These are phyloP conservation scores for Ariopsis seemanni DNA, from an alignment of 2,113 vertebrate genomes.

Conservation along the genomic window DNA sequence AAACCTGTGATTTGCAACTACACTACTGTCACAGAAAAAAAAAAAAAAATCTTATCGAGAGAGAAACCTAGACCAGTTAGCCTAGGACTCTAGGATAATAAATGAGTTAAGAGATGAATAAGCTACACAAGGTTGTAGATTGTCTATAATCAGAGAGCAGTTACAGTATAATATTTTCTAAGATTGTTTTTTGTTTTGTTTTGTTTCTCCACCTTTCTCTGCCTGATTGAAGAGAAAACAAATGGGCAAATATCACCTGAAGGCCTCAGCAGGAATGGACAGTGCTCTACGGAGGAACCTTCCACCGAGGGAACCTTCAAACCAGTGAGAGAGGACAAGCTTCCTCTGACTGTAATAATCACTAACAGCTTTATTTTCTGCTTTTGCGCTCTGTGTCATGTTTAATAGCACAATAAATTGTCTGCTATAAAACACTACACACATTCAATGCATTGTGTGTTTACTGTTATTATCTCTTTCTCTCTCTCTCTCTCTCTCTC, in stretches of 20 bases:
- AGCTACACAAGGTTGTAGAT: neutral
- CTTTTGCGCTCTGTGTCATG: neutral
- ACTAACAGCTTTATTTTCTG: neutral
- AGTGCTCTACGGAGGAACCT: neutral
- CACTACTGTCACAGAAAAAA: too few relatives aligned
- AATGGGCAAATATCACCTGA: neutral
- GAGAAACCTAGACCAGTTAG: neutral
- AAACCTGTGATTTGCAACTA: too few relatives aligned
- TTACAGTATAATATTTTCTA: too few relatives aligned
- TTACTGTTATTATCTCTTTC: neutral
- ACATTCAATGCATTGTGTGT: neutral
- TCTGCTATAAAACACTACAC: neutral
- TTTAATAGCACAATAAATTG: neutral
- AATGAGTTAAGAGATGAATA: neutral
- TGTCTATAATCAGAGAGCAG: neutral
- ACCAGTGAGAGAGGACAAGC: conserved; percentile 32
- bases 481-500: neutral
- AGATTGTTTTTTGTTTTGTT: too few relatives aligned
- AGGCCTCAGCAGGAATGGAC: rapidly evolving
- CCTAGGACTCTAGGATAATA: neutral
- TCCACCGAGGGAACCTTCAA: conserved; percentile 2
- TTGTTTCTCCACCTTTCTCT: neutral
- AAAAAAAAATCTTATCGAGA: too few relatives aligned
- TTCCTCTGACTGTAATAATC: conserved; percentile 54
- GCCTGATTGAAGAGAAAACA: conserved; percentile 10